Percentiles rank a stretch among this genome's conserved stretches.
phyloP scores from a whole-genome alignment of 1,140 invertebrate species.

The Drosophila nikananu region DNA sequence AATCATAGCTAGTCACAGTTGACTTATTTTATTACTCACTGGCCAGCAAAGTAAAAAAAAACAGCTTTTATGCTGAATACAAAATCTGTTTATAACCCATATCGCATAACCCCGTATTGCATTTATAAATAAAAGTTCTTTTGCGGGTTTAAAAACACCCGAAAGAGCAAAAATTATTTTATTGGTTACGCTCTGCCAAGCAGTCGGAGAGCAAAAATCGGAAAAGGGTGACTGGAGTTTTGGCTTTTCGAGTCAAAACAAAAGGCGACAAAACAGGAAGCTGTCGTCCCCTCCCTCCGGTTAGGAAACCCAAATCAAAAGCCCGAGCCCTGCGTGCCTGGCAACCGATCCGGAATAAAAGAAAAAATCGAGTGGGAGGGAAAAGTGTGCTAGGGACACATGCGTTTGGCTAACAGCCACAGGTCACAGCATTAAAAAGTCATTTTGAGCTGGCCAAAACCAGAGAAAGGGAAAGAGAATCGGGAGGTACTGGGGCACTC shows the following conservation, averaged over 20 bases:
- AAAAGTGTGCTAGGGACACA: slow-evolving; percentile 24
- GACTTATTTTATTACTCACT: slow-evolving; percentile 62
- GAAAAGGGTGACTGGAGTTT: slow-evolving; percentile 25
- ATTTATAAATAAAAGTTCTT: slow-evolving; percentile 40
- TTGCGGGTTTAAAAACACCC: slow-evolving; percentile 41
- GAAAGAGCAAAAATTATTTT: slow-evolving; percentile 59
- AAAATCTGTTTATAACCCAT: slow-evolving; percentile 6
- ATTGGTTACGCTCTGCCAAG: slow-evolving; percentile 51
- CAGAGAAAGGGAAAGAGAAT: neutral
- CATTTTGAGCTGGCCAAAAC: slow-evolving; percentile 25
- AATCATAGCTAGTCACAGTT: slow-evolving; percentile 49
- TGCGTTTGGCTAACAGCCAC: slow-evolving; percentile 23
- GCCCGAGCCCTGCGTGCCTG: slow-evolving; percentile 42
- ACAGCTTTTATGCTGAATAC: slow-evolving; percentile 10
- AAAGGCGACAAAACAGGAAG: slow-evolving; percentile 45
- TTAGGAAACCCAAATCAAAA: slow-evolving; percentile 36
- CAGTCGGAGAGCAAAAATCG: slow-evolving; percentile 24
- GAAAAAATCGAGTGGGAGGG: neutral
- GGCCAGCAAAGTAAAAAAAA: neutral
- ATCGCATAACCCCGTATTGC: slow-evolving; percentile 6
- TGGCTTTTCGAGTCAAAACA: slow-evolving; percentile 23
- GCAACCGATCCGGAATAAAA: slow-evolving; percentile 21
- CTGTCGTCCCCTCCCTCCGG: slow-evolving; percentile 10
- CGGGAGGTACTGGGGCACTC: neutral
- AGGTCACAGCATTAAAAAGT: slow-evolving; percentile 49